Percentiles rank a stretch among this genome's conserved stretches.
phyloP scores from a whole-genome alignment of 2,888 invertebrate species.

The Neoscelio sp. region DNA sequence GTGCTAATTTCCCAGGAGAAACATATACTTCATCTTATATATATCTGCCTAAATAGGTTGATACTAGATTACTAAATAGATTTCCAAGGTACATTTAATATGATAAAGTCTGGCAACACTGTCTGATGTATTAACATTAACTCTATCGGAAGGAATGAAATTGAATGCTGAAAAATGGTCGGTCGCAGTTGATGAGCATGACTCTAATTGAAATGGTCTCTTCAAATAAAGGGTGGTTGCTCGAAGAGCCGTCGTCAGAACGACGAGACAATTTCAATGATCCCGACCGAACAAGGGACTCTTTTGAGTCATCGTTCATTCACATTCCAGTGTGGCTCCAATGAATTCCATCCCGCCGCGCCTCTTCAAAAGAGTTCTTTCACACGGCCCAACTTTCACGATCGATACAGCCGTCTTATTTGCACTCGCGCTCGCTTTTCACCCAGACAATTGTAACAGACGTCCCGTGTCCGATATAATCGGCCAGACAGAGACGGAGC shows the following conservation, averaged over 20 bases:
- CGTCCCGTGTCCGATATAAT: conserved; percentile 24
- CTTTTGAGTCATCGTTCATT: conserved; percentile 71
- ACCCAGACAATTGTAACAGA: conserved; percentile 44
- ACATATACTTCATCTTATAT: too few species aligned
- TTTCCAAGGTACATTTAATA: too few species aligned
- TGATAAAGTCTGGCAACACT: too few species aligned
- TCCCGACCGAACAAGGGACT: conserved; percentile 67
- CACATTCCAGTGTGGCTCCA: conserved; percentile 69
- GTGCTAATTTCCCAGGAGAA: too few species aligned
- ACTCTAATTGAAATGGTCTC: conserved; percentile 53
- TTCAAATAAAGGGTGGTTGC: conserved; percentile 51
- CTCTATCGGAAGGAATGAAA: conserved; percentile 1
- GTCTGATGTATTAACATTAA: conserved; percentile 9
- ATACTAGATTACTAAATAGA: too few species aligned
- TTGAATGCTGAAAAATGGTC: conserved; percentile 32
- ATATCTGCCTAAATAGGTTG: too few species aligned
- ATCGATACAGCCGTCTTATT: conserved; percentile 61
- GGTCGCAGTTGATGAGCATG: conserved; percentile 23
- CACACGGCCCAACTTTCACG: conserved; percentile 53
- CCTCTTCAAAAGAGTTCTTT: conserved; percentile 62
- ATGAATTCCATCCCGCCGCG: conserved; percentile 53
- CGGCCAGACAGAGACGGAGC: conserved; percentile 5
- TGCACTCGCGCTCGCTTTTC: conserved; percentile 33
- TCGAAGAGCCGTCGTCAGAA: conserved; percentile 31
- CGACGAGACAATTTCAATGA: conserved; percentile 64